phyloP scores from a whole-genome alignment of 2,888 invertebrate genomes.

The Cheilosia vulpina region DNA sequence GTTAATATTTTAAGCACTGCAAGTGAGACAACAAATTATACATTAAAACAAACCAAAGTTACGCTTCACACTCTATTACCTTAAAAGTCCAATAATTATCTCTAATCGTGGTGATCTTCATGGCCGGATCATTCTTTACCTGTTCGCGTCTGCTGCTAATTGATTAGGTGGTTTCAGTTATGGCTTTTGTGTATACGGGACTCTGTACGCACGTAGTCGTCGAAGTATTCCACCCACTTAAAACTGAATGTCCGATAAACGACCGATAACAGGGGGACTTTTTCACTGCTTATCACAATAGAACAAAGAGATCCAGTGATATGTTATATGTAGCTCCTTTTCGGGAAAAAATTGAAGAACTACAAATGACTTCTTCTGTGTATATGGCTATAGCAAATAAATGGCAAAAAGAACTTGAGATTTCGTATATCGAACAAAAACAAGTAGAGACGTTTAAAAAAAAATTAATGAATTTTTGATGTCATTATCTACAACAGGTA shows the following conservation, averaged over 20 bases:
- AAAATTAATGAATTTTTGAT: conserved; percentile 5
- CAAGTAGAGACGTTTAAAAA: conserved; percentile 29
- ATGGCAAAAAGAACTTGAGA: conserved; percentile 28
- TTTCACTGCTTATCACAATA: conserved; percentile 11
- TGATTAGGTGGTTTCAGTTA: conserved; percentile 30
- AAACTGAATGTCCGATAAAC: conserved; percentile 52
- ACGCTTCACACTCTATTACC: conserved; percentile 34
- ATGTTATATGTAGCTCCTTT: neutral
- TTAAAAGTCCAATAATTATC: conserved; percentile 39
- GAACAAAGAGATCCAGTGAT: conserved; percentile 27
- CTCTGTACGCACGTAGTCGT: conserved; percentile 25
- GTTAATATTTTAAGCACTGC: neutral
- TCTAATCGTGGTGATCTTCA: conserved; percentile 36
- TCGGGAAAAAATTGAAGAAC: conserved; percentile 7
- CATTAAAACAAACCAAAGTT: neutral
- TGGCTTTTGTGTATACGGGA: neutral
- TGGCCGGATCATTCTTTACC: conserved; percentile 48
- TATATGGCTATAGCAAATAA: conserved; percentile 7
- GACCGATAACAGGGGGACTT: conserved; percentile 15
- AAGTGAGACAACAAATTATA: neutral
- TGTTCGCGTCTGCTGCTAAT: conserved; percentile 37
- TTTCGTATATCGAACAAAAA: conserved; percentile 26
- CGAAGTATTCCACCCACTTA: conserved; percentile 20
- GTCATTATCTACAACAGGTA: conserved; percentile 12
- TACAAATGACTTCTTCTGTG: conserved; percentile 8